Conservation (phyloP, 2,888 invertebrate species). For the Calameuta idolon region DNA sequence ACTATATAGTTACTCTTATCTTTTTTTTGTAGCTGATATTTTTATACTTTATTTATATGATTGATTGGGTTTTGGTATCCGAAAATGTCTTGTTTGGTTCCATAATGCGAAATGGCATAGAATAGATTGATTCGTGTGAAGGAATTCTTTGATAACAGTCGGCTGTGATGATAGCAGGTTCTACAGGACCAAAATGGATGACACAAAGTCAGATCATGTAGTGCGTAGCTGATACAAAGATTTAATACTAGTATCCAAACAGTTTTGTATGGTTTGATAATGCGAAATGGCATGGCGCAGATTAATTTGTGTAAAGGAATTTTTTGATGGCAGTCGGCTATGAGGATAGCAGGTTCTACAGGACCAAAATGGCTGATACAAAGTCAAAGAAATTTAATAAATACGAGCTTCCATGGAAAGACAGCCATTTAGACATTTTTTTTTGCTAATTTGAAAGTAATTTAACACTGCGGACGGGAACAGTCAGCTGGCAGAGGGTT, state of each 20-base stretch:
- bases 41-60: not conserved
- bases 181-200: not conserved
- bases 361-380: not conserved
- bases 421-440: conserved; percentile 33
- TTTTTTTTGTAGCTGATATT: not conserved
- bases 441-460: conserved; percentile 44
- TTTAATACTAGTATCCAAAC: no score
- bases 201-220: not conserved
- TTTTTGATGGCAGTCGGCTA: not conserved
- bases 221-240: no score
- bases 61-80: not conserved
- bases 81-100: not conserved
- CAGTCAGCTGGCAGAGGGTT: not conserved
- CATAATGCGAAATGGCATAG: not conserved
- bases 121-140: not conserved
- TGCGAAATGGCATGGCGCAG: not conserved
- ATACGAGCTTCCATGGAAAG: conserved; percentile 18
- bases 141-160: not conserved
- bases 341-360: not conserved
- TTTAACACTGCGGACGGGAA: conserved; percentile 26
- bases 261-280: not conserved
- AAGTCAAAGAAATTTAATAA: conserved; percentile 50
- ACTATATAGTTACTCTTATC: not conserved
- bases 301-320: not conserved
- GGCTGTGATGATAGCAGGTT: not conserved